Percentiles rank a stretch among this genome's conserved stretches.
phyloP scores from a whole-genome alignment of 1,140 invertebrate species.

The Meteorus sp. region DNA sequence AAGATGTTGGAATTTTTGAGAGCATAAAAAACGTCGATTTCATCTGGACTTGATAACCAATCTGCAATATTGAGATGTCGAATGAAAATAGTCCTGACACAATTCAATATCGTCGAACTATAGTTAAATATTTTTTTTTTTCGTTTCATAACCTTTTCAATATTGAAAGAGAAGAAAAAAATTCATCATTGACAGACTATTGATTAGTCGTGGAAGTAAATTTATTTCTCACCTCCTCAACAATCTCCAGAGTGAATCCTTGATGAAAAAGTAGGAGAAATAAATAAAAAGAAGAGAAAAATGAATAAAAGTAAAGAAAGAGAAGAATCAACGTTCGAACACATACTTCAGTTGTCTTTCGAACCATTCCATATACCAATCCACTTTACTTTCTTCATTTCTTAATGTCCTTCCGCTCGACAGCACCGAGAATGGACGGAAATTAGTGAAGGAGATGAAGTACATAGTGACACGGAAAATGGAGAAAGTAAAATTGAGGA shows the following conservation, averaged over 20 bases:
- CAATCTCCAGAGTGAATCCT: background rate
- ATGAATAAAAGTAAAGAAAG: background rate
- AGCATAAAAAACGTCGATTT: too few relatives aligned
- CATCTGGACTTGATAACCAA: too few relatives aligned
- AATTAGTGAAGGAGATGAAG: conserved; percentile 16
- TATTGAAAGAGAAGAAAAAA: too few relatives aligned
- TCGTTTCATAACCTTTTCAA: too few relatives aligned
- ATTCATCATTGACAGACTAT: too few relatives aligned
- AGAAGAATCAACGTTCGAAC: conserved; percentile 10
- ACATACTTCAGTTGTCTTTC: background rate
- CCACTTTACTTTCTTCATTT: conserved; percentile 2
- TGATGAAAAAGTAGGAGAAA: too few relatives aligned
- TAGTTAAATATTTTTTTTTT: too few relatives aligned
- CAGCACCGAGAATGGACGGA: conserved; percentile 25
- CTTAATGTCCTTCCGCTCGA: conserved; percentile 26
- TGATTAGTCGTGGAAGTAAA: background rate
- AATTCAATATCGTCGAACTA: too few relatives aligned
- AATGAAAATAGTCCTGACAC: too few relatives aligned
- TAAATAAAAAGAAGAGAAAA: too few relatives aligned
- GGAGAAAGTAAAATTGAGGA: background rate
- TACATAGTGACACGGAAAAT: background rate
- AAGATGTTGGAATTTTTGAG: too few relatives aligned
- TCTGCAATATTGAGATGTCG: too few relatives aligned
- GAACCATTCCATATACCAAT: background rate
- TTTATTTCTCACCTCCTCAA: background rate